phyloP scores from a whole-genome alignment of 2,888 invertebrate species.

The Sylvicola cinctus region DNA sequence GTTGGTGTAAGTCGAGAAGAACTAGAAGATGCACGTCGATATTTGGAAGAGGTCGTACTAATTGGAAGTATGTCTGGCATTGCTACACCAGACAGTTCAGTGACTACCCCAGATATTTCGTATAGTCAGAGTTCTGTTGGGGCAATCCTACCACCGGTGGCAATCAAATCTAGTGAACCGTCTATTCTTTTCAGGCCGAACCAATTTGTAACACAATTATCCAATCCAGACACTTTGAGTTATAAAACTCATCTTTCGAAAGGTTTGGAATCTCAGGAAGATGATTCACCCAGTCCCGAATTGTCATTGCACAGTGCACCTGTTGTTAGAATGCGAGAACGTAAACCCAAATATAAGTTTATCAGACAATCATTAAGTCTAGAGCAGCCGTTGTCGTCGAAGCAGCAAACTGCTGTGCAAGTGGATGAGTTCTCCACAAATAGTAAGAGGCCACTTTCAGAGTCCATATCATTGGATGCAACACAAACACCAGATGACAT shows the following conservation, averaged over 20 bases:
- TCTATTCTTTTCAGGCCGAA: conserved; percentile 17
- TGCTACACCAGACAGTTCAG: conserved; percentile 9
- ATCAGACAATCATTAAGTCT: conserved; percentile 11
- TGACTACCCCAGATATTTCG: too few relatives aligned
- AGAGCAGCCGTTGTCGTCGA: conserved; percentile 5
- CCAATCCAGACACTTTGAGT: conserved; percentile 7
- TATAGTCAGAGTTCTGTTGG: too few relatives aligned
- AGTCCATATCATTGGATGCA: conserved; percentile 12
- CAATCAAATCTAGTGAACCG: conserved; percentile 5
- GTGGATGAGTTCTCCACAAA: neutral
- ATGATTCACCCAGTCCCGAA: too few relatives aligned
- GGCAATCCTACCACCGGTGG: too few relatives aligned
- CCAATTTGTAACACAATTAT: conserved; percentile 17
- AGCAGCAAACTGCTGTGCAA: neutral
- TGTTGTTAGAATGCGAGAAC: conserved; percentile 10
- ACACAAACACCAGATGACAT: neutral
- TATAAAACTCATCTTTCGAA: too few relatives aligned
- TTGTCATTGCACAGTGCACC: too few relatives aligned
- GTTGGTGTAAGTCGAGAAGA: conserved; percentile 69
- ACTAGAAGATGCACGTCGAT: conserved; percentile 52
- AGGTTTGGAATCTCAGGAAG: neutral
- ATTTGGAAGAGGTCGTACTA: conserved; percentile 42
- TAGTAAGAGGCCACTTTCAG: conserved; percentile 11
- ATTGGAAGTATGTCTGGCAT: conserved; percentile 18
- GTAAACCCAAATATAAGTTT: conserved; percentile 9